Evolutionary conservation across 53 echinoderm and acorn worm species (phyloP).

Genomic region (Crossaster papposus): DNA sequence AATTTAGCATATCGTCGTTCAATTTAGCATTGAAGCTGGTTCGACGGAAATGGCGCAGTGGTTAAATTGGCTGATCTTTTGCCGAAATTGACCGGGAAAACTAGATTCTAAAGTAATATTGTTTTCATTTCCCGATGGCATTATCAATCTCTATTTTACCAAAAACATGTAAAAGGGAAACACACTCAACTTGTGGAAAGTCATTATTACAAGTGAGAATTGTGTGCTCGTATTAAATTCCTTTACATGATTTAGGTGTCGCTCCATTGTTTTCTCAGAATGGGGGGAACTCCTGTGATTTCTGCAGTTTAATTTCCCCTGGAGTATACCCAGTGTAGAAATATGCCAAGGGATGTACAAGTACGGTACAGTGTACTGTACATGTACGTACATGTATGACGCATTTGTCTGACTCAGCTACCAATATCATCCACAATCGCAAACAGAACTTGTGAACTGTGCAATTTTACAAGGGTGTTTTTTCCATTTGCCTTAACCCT

Average conservation of each 20-base stretch:
- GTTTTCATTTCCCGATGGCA: too few species aligned
- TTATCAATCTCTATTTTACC: neutral
- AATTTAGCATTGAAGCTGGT: too few species aligned
- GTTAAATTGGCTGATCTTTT: too few species aligned
- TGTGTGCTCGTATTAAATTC: neutral
- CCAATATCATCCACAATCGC: neutral
- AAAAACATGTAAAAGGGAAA: too few species aligned
- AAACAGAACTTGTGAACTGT: neutral
- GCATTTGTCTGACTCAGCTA: neutral
- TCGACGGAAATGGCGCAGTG: too few species aligned
- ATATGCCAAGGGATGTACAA: neutral
- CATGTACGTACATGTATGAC: too few species aligned
- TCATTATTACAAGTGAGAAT: neutral
- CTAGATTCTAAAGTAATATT: too few species aligned
- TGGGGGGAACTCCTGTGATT: neutral
- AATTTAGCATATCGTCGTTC: too few species aligned
- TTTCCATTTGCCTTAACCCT: neutral
- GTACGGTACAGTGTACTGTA: too few species aligned
- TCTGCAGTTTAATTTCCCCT: neutral
- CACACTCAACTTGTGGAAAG: neutral
- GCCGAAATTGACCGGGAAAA: too few species aligned
- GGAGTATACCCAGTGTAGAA: neutral
- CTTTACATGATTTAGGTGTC: neutral
- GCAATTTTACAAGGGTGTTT: neutral
- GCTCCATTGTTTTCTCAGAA: neutral